These are phyloP conservation scores for Troides aeacus DNA, from an alignment of 2,888 invertebrate species.

Conservation along the genomic window DNA sequence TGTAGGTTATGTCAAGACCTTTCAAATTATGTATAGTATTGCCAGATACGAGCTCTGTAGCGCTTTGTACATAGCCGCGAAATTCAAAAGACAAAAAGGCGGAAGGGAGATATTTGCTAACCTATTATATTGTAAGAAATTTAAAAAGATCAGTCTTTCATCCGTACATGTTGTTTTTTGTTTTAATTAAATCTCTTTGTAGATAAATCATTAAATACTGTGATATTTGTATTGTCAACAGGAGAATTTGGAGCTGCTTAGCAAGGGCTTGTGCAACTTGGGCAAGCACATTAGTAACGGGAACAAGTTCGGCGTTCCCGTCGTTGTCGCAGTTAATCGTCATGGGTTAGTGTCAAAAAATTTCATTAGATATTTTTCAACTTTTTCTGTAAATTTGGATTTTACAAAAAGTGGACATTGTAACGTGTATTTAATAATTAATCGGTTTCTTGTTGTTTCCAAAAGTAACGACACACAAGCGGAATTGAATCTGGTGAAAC, in stretches of 20 bases:
- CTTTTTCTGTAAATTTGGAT: neutral
- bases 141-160: no score
- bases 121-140: no score
- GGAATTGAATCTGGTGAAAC: slow-evolving; percentile 89
- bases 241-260: slow-evolving; percentile 92
- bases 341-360: slow-evolving; percentile 82
- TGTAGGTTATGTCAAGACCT: no score
- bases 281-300: slow-evolving; percentile 97
- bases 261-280: slow-evolving; percentile 93
- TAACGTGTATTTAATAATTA: neutral
- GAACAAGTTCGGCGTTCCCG: slow-evolving; percentile 92
- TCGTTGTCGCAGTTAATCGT: slow-evolving; percentile 95
- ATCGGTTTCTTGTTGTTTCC: neutral
- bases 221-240: slow-evolving; percentile 50
- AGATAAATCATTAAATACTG: neutral
- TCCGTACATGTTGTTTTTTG: no score
- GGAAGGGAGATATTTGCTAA: no score
- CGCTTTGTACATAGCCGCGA: no score
- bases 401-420: no score
- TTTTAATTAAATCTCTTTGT: neutral
- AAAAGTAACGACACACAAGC: slow-evolving; percentile 89
- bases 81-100: no score
- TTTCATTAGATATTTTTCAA: neutral
- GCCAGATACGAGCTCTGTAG: no score
- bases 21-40: no score